Percentiles rank a stretch among this genome's conserved stretches.
Conservation (phyloP, 30 jellyfish, hydroid and myxozoan genomes). For the Rhopilema esculentum region DNA sequence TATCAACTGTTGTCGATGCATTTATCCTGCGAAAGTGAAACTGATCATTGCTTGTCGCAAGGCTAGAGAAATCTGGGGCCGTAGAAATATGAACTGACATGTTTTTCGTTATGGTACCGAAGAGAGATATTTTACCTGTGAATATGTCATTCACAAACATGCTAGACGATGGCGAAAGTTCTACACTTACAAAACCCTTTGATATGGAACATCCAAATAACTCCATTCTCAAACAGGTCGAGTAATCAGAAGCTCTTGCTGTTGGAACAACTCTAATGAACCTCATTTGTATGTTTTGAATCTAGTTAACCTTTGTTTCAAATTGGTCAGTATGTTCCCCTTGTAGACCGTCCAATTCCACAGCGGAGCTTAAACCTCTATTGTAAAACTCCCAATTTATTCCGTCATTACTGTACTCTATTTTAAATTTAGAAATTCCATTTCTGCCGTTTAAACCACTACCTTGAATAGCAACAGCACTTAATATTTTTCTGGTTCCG, state of each 20-base stretch:
- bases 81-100: conserved; percentile 15
- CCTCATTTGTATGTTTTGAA: conserved; percentile 1
- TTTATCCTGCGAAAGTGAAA: background rate
- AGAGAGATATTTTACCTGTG: background rate
- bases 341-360: background rate
- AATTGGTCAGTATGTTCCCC: background rate
- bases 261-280: background rate
- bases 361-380: background rate
- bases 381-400: conserved; percentile 4
- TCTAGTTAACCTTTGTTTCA: conserved; percentile 31
- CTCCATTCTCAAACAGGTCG: conserved; percentile 29
- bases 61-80: background rate
- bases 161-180: background rate
- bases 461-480: conserved; percentile 28
- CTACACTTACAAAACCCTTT: background rate
- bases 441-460: background rate
- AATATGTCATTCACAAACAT: background rate
- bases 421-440: conserved; percentile 1
- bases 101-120: background rate
- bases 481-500: background rate
- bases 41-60: conserved; percentile 16
- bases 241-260: background rate
- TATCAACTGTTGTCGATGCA: background rate
- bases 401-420: conserved; percentile 18
- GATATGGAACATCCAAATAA: conserved; percentile 33